Base-by-base conservation (phyloP, 2,888 invertebrate species). In the Drosophila niveifrons region DNA sequence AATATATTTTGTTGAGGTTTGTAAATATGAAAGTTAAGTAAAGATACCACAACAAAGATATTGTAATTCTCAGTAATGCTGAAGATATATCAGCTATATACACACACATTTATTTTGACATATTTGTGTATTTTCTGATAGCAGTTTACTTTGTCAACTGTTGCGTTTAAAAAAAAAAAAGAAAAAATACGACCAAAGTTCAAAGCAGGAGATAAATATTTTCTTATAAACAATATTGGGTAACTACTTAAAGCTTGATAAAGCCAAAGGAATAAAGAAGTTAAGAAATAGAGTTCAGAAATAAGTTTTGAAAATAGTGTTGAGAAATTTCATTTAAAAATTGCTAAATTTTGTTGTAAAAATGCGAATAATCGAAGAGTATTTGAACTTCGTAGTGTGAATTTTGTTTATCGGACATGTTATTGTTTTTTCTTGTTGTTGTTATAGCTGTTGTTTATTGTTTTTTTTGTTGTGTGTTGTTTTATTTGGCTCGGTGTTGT, bases 401-500 rank as follows among this genome's bases (percentile, higher is more conserved):
- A 36, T 11, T 13, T 10, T 6, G 3, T 31, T 43, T 43, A 31
- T 50, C 41, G 36, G 39, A 4, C 28, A 15, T 50, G 11, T 31
- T 29, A 28, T 52, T 55, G 2, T 51, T 15, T 41, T 55, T 13
- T 29, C 7, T 8, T 23, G 6, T 13, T 8, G 1, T 23, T 47
- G 15, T 44, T 46, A 29, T 44, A 47, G 28, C 17, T 57, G n/a
- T 47, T 46, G 43, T 52, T 31, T 29, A 4, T 29, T 48, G 39
- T 46, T 46, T 55, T 28, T 4, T 1, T 23, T 23, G 18, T 18
- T 18, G 23, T 17, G 17, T 2, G 29, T 31, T 31, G 31, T 31
- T 59, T 55, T 23, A 52, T 58, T 64, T 58, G 8, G 46, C 51
- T 23, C 4, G 59, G 59, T 55, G 13, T 66, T 63, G 61, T 48